Evolutionary conservation across 2,113 vertebrate genomes (phyloP), one percentile per base, ranked within the genome.

Genomic region (Callopanchax toddi): DNA sequence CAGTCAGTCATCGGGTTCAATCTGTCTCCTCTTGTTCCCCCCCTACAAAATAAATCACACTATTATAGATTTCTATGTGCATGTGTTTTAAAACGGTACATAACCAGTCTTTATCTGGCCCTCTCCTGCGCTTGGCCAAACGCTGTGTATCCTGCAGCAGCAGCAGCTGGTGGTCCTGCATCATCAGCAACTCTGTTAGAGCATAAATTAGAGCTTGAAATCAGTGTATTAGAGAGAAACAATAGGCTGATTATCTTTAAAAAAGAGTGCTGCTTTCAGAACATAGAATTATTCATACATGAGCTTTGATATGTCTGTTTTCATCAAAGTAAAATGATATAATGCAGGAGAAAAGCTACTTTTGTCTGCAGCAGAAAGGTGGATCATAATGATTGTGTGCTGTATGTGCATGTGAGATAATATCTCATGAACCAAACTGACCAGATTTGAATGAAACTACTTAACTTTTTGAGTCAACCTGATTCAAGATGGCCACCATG

Each of bases 141-240:
- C 3, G n/a, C 16, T 65, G 39, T 4, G 6, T 37, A 57, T 67
- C 52, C 50, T 56, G 67, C 71, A 66, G 55, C 64, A 66, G 55
- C 64, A 71, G 70, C 62, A 77, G 74, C 32, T 65, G 57, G 37
- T 73, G 53, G 59, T 64, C 69, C 62, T 74, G 74, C 77, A 80
- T 71, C 55, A 71, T 84, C 77, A 84, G 74, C 66, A 84, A 57
- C 58, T 74, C 55, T 61, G 55, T 37, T 40, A 25, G 20, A 50
- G n/a, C 23, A 68, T 25, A 67, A 71, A 71, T 26, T 63, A 57
- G 17, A 60, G 53, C 54, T 52, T 60, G 26, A 74, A 61, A 68
- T 78, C 15, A 37, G 62, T 76, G 63, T 54, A 68, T 64, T 77
- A 62, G 49, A 44, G 42, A 32, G 58, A 55, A 22, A 72, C 67